Percentiles rank a stretch among this genome's conserved stretches.
Evolutionary conservation across 2,888 invertebrate species (phyloP).

Genomic region (Drosophila helvetica): DNA sequence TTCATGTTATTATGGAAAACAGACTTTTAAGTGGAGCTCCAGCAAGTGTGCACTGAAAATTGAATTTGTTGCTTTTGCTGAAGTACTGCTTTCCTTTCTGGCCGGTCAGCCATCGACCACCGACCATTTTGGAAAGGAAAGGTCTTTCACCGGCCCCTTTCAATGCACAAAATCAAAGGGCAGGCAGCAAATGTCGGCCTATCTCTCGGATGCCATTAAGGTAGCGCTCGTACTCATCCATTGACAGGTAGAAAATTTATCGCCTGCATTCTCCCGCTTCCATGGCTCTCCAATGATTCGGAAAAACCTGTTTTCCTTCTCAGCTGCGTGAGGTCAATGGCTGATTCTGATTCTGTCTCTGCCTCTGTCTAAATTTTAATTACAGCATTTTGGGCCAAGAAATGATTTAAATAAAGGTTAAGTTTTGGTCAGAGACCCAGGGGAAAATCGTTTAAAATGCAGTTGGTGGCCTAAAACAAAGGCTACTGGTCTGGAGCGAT

Average conservation of each 20-base stretch:
- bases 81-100: conserved; percentile 17
- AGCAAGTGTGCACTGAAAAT: conserved; percentile 47
- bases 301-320: conserved; percentile 47
- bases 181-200: conserved; percentile 58
- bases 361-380: conserved; percentile 62
- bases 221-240: conserved; percentile 65
- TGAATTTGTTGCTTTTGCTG: conserved; percentile 2
- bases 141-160: conserved; percentile 6
- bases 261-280: conserved; percentile 51
- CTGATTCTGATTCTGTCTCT: conserved; percentile 61
- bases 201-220: conserved; percentile 70
- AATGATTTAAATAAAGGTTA: conserved; percentile 41
- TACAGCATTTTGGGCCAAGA: conserved; percentile 48
- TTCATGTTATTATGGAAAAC: conserved; percentile 71
- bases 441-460: neutral
- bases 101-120: conserved; percentile 34
- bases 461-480: conserved; percentile 34
- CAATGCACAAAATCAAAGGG: conserved; percentile 56
- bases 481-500: conserved; percentile 35
- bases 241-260: conserved; percentile 82
- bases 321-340: conserved; percentile 73
- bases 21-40: conserved; percentile 38
- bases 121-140: conserved; percentile 58
- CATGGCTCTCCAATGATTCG: conserved; percentile 28
- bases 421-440: neutral